A percentile compares a stretch with the other conserved stretches of the same genome.
Evolutionary conservation across 2,888 invertebrate genomes (phyloP).

Genomic region (Drosophila hamatofila): DNA sequence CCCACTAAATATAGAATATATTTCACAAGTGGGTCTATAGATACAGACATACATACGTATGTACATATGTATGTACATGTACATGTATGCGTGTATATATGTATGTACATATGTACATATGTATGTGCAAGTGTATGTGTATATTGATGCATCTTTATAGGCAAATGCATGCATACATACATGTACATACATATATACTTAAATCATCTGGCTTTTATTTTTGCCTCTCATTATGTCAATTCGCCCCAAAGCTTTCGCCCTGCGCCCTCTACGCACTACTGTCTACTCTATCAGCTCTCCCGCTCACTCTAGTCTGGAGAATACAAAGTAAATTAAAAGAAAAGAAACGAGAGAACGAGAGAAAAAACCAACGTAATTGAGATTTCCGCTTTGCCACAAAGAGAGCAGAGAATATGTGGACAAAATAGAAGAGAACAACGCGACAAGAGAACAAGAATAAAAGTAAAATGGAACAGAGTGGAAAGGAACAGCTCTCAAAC

Average conservation of each 20-base stretch:
- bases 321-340: conserved; percentile 40
- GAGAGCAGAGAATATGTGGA: conserved; percentile 2
- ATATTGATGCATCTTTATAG: too few relatives aligned
- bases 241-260: conserved; percentile 1
- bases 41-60: background rate
- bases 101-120: too few relatives aligned
- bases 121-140: too few relatives aligned
- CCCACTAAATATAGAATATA: conserved; percentile 37
- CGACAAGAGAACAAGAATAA: conserved; percentile 3
- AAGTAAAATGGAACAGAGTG: conserved; percentile 67
- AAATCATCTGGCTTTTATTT: background rate
- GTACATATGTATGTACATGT: too few relatives aligned
- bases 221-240: conserved; percentile 22
- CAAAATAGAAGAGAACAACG: conserved; percentile 17
- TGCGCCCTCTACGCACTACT: background rate
- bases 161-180: background rate
- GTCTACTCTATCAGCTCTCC: background rate
- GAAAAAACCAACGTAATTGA: conserved; percentile 65
- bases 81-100: too few relatives aligned
- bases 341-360: conserved; percentile 2
- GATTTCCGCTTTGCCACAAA: conserved; percentile 68
- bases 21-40: conserved; percentile 39
- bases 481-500: conserved; percentile 51
- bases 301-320: background rate
- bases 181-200: background rate